These are phyloP conservation scores for Tinamus guttatus DNA, from an alignment of 2,113 vertebrate species.

Conservation along the genomic window DNA sequence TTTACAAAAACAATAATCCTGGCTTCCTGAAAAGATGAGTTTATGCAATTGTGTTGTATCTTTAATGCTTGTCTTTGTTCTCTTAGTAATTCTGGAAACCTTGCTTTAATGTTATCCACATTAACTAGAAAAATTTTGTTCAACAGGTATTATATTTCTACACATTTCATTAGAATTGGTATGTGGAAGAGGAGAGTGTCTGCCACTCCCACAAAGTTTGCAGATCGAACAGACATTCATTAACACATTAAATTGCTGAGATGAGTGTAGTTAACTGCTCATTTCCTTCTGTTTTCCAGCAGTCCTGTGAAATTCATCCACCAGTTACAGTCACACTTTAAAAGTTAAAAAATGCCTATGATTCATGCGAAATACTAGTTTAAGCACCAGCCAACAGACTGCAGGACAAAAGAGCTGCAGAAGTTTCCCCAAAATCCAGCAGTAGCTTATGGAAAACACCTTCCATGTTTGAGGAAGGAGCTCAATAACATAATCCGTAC, in stretches of 20 bases:
- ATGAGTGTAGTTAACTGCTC: not conserved
- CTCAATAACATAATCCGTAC: rapidly evolving
- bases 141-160: not conserved
- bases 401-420: not conserved
- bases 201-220: not conserved
- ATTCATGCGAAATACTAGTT: not conserved
- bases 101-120: not conserved
- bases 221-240: not conserved
- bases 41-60: not conserved
- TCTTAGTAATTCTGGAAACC: not conserved
- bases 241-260: not conserved
- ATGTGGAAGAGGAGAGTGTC: not conserved
- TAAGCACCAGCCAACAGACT: not conserved
- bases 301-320: not conserved
- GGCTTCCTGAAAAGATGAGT: not conserved
- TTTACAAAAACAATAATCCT: not conserved
- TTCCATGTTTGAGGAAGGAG: not conserved
- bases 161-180: not conserved
- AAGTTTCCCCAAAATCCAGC: not conserved
- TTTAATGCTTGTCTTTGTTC: not conserved
- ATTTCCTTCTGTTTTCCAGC: not conserved
- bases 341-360: not conserved
- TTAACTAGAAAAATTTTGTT: not conserved
- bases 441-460: not conserved
- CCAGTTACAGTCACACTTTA: not conserved